A percentile compares a stretch with the other conserved stretches of the same genome.
phyloP scores from a whole-genome alignment of 2,113 vertebrate species.

The Mystacornis crossleyi region DNA sequence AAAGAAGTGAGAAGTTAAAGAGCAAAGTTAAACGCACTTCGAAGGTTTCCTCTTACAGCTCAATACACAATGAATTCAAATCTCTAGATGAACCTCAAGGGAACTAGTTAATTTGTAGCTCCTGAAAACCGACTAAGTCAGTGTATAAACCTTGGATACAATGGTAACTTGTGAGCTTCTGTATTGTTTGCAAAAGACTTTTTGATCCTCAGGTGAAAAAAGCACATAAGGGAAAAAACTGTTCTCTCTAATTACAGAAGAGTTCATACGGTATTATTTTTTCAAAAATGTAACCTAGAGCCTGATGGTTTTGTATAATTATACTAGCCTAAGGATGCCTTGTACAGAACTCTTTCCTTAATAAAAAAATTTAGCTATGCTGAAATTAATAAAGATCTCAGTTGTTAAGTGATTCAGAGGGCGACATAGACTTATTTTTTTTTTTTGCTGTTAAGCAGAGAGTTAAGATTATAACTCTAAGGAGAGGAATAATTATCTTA shows the following conservation, averaged over 20 bases:
- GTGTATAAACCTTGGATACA: background rate
- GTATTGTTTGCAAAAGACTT: background rate
- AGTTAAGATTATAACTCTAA: background rate
- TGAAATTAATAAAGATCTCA: slow-evolving; percentile 41
- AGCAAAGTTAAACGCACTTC: background rate
- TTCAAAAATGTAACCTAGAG: background rate
- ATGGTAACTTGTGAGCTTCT: background rate
- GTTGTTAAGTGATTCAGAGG: slow-evolving; percentile 22
- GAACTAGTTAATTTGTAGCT: background rate
- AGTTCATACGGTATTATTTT: background rate
- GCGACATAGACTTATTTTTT: background rate
- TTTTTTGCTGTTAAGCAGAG: background rate
- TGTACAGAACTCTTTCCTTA: background rate
- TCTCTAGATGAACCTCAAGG: background rate
- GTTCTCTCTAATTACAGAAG: slow-evolving; percentile 9
- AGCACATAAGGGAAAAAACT: background rate
- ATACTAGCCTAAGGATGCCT: background rate
- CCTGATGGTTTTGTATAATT: background rate
- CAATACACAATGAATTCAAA: background rate
- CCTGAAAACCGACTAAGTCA: background rate
- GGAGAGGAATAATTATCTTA: background rate
- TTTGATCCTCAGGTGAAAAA: background rate
- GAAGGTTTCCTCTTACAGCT: background rate
- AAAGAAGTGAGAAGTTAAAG: background rate
- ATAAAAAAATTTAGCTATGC: background rate